Conservation (phyloP, 2,797 vertebrate species). For the Lindbergichthys nudifrons region DNA sequence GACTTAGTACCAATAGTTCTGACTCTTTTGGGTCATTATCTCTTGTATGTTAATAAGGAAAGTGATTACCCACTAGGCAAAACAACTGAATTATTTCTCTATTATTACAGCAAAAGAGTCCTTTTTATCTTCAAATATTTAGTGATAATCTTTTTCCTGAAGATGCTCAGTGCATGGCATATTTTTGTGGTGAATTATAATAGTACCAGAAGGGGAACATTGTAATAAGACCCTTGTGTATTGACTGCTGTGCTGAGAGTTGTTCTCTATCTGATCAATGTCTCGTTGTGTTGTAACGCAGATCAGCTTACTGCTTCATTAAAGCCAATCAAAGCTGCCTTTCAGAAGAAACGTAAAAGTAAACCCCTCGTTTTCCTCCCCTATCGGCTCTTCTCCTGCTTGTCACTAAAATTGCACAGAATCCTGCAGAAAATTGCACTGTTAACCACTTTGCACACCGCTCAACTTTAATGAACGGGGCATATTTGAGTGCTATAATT, state of each 20-base stretch:
- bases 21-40: conserved; percentile 2
- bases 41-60: background rate
- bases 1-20: background rate
- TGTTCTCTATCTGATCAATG: conserved; percentile 41
- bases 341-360: conserved; percentile 14
- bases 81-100: conserved; percentile 1
- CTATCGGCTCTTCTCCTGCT: conserved; percentile 8
- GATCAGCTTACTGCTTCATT: conserved; percentile 52
- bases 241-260: conserved; percentile 49
- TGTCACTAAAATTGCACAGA: conserved; percentile 45
- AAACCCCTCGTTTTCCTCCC: conserved; percentile 6
- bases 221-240: conserved; percentile 54
- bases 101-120: conserved; percentile 12
- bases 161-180: conserved; percentile 23
- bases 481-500: conserved; percentile 57
- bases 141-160: conserved; percentile 41
- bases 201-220: conserved; percentile 12
- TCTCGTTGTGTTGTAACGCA: conserved; percentile 52
- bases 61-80: background rate
- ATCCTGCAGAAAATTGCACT: conserved; percentile 32
- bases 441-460: conserved; percentile 46
- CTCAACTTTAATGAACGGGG: conserved; percentile 62
- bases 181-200: conserved; percentile 35
- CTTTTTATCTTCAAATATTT: conserved; percentile 23
- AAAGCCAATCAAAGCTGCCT: conserved; percentile 55